A percentile compares a stretch with the other conserved stretches of the same genome.
phyloP scores from a whole-genome alignment of 2,888 invertebrate species.

The Phaedon cochleariae region DNA sequence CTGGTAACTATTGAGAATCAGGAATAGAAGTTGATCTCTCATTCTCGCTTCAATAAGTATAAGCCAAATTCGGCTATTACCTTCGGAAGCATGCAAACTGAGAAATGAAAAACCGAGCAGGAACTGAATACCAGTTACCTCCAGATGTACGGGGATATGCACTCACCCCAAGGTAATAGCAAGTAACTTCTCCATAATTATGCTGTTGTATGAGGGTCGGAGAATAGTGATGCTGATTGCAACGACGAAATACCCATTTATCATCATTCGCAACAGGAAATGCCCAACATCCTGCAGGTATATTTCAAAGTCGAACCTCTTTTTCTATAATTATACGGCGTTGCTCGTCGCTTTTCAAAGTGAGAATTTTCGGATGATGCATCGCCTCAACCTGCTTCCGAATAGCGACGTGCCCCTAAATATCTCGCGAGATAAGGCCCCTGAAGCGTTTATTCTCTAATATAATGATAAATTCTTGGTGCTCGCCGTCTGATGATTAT shows the following conservation, averaged over 20 bases:
- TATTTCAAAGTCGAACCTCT: slow-evolving; percentile 20
- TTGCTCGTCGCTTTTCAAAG: slow-evolving; percentile 29
- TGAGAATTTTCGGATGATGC: slow-evolving; percentile 47
- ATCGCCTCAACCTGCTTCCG: slow-evolving; percentile 53
- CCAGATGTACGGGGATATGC: too few species aligned
- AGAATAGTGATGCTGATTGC: background rate
- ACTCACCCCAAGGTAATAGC: too few species aligned
- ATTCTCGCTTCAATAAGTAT: too few species aligned
- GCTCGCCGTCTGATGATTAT: slow-evolving; percentile 42
- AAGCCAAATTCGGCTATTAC: too few species aligned
- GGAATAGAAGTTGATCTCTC: too few species aligned
- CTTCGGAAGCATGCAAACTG: too few species aligned
- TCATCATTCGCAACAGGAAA: background rate
- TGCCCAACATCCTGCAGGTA: slow-evolving; percentile 15
- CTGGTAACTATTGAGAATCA: too few species aligned
- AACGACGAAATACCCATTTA: background rate
- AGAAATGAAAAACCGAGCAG: too few species aligned
- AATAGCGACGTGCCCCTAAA: slow-evolving; percentile 53
- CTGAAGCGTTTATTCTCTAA: slow-evolving; percentile 39
- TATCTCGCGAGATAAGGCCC: slow-evolving; percentile 51
- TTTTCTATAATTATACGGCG: slow-evolving; percentile 29
- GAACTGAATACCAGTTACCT: too few species aligned
- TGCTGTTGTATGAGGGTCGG: too few species aligned
- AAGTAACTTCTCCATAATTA: too few species aligned
- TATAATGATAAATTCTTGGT: slow-evolving; percentile 49